A percentile compares a stretch with the other conserved stretches of the same genome.
Evolutionary conservation across 2,113 vertebrate species (phyloP).

Genomic region (Pelecanus crispus): DNA sequence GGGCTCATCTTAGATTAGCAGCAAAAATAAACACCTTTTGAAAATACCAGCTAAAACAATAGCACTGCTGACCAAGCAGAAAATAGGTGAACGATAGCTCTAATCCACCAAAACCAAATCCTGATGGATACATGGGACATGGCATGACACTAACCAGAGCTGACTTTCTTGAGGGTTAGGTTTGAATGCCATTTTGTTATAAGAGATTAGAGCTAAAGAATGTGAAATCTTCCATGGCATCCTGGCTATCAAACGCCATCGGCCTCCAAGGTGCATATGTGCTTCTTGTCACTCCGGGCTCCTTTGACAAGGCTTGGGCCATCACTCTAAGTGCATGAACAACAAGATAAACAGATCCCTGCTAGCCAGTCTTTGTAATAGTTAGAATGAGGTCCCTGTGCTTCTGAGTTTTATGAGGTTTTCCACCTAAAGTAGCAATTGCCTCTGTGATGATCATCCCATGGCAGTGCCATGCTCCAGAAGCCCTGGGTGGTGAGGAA

Average conservation of each 20-base stretch:
- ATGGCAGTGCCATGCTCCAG: background rate
- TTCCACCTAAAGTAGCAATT: background rate
- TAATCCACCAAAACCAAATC: conserved; percentile 42
- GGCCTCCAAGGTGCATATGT: background rate
- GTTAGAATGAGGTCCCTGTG: background rate
- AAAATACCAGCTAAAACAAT: conserved; percentile 39
- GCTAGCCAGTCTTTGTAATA: background rate
- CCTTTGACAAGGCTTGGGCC: background rate
- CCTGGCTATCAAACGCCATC: background rate
- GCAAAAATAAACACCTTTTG: conserved; percentile 43
- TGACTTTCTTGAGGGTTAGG: background rate
- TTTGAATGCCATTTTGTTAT: conserved; percentile 42
- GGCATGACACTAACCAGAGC: background rate
- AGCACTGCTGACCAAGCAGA: conserved; percentile 7
- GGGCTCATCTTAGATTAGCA: conserved; percentile 35
- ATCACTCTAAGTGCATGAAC: background rate
- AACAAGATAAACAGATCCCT: background rate
- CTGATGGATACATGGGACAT: background rate
- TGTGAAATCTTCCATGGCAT: conserved; percentile 1
- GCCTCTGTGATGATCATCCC: background rate
- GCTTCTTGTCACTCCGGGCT: background rate
- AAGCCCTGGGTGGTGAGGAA: background rate
- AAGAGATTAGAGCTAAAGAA: conserved; percentile 45
- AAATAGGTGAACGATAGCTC: conserved; percentile 4
- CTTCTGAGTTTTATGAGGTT: background rate